phyloP scores from a whole-genome alignment of 2,797 vertebrate genomes.

The Eidolon dupreanum region DNA sequence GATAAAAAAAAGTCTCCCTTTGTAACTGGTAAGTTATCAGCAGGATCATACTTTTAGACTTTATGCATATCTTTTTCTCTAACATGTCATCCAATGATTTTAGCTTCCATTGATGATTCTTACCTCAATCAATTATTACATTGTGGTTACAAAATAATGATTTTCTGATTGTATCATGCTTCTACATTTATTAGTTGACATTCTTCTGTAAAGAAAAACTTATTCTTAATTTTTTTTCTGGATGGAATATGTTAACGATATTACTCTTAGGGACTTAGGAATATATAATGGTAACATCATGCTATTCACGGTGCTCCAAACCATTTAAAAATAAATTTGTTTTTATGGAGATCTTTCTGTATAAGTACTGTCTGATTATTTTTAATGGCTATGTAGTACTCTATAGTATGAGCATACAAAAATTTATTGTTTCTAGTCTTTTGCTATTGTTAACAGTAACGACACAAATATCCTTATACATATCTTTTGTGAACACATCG shows the following conservation, averaged over 20 bases:
- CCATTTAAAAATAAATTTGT: background rate
- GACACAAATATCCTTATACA: background rate
- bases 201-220: background rate
- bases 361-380: background rate
- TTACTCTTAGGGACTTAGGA: background rate
- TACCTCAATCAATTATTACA: background rate
- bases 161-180: background rate
- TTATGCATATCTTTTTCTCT: background rate
- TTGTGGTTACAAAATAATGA: background rate
- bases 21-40: background rate
- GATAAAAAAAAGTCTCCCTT: background rate
- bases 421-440: background rate
- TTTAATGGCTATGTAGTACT: background rate
- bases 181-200: background rate
- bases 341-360: background rate
- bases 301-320: background rate
- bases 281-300: background rate
- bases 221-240: background rate
- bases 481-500: background rate
- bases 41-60: background rate
- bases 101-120: background rate
- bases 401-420: background rate
- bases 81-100: background rate
- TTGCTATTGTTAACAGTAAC: slow-evolving; percentile 21
- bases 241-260: background rate